Conservation (phyloP, 2,797 vertebrate genomes). For the Clarias laeviceps region DNA sequence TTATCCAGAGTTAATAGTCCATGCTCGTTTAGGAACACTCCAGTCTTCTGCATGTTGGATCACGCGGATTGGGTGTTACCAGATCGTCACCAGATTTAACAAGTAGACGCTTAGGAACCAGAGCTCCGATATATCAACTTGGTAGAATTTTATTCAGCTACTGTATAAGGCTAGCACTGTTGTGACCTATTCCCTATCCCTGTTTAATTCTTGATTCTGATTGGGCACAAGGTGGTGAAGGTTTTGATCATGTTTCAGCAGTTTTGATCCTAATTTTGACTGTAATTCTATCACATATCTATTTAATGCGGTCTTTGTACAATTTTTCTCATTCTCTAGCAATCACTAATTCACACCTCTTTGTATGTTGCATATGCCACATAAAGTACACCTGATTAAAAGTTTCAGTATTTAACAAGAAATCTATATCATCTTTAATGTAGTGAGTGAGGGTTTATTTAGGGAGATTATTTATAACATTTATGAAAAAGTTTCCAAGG, state of each 20-base stretch:
- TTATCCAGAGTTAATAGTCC: not conserved
- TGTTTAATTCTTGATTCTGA: not conserved
- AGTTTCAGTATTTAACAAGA: not conserved
- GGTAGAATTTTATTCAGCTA: not conserved
- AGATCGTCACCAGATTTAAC: not conserved
- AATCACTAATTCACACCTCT: not conserved
- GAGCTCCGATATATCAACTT: not conserved
- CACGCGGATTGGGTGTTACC: no score
- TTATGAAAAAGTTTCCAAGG: not conserved
- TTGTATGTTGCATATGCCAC: not conserved
- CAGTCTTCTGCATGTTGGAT: not conserved
- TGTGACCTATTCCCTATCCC: not conserved
- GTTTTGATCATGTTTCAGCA: not conserved
- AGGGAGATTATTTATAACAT: not conserved
- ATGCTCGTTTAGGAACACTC: not conserved
- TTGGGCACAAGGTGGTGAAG: not conserved
- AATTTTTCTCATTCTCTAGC: not conserved
- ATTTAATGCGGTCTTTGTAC: not conserved
- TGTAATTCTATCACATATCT: not conserved
- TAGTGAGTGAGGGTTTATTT: not conserved
- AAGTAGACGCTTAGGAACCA: not conserved
- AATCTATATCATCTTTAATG: not conserved
- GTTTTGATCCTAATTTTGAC: not conserved
- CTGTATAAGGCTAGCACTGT: not conserved
- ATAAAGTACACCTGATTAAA: not conserved